Evolutionary conservation across 2,113 vertebrate genomes (phyloP), one percentile per base, ranked within the genome.

Genomic region (Petrocephalus zakoni): DNA sequence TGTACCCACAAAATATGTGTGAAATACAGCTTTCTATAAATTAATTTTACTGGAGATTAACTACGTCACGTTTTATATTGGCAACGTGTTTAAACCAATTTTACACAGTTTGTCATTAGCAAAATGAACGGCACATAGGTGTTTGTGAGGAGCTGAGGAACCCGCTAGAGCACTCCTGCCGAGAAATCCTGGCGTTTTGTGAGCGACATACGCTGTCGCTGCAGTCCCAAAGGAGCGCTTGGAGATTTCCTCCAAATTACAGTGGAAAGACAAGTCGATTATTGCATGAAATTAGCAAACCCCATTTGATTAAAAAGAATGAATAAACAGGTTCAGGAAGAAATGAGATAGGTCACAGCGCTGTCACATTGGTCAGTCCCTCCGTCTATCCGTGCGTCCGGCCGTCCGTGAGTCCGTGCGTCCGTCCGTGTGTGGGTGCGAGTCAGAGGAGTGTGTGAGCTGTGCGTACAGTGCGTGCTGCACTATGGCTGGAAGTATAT

Each of bases 401-500:
- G 37, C 29, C 25, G 81, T 89, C 88, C 49, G 49, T 86, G 25
- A 17, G 84, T 51, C 29, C 83, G 17, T 55, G 21, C 19, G 82
- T 89, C 49, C 11, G 84, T 89, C 84, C 51, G 75, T 72, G 86
- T 87, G 58, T 53, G 64, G 64, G 55, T 37, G 58, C 53, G 72
- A 52, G 22, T 72, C 87, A 47, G 88, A 86, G 85, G 92, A 89
- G 81, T 89, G 90, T 90, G 88, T 91, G 91, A 92, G 91, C 93
- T 78, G 89, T 86, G 91, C 87, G 93, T 93, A 95, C 15, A 93
- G 89, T 93, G 90, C 90, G 92, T 89, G 84, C 82, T 52, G 90
- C 88, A 78, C 89, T 90, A 90, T 91, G 90, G 92, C 90, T 92
- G 94, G 82, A 92, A 89, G 90, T 92, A 93, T 92, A 92, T 91